Conservation (phyloP, 2,888 invertebrate species). For the Neoitamus cyanurus region DNA sequence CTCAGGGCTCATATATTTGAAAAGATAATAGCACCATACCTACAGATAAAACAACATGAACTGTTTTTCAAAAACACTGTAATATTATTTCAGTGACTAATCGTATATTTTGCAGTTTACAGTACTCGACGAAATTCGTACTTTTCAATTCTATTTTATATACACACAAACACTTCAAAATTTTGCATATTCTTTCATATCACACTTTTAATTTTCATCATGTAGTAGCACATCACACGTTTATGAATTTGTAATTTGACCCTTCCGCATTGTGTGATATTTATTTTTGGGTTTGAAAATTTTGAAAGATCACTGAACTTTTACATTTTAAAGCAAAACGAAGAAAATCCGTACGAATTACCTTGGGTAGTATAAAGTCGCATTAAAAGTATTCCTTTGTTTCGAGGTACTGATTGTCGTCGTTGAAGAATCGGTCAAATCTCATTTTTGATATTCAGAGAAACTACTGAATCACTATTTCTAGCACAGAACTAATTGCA, state of each 20-base stretch:
- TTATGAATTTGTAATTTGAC: neutral
- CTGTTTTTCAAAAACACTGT: neutral
- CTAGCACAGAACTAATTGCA: neutral
- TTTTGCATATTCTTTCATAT: neutral
- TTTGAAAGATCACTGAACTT: slow-evolving; percentile 37
- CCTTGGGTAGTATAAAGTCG: slow-evolving; percentile 7
- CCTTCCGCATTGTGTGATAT: slow-evolving; percentile 33
- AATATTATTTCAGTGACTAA: neutral
- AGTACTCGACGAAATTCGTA: neutral
- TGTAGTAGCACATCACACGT: neutral
- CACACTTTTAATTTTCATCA: neutral
- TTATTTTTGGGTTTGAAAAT: slow-evolving; percentile 9
- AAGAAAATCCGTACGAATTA: slow-evolving; percentile 1
- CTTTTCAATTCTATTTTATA: neutral
- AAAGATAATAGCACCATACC: too few relatives aligned
- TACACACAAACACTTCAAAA: neutral
- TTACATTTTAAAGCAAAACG: neutral
- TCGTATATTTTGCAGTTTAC: neutral
- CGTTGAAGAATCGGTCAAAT: neutral
- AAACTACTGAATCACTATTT: neutral
- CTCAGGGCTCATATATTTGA: too few relatives aligned
- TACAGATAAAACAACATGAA: too few relatives aligned
- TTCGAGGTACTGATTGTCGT: neutral
- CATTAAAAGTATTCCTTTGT: slow-evolving; percentile 22
- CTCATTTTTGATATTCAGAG: neutral